A percentile compares a stretch with the other conserved stretches of the same genome.
Conservation (phyloP, 2,113 vertebrate genomes). For the Antigone vipio region DNA sequence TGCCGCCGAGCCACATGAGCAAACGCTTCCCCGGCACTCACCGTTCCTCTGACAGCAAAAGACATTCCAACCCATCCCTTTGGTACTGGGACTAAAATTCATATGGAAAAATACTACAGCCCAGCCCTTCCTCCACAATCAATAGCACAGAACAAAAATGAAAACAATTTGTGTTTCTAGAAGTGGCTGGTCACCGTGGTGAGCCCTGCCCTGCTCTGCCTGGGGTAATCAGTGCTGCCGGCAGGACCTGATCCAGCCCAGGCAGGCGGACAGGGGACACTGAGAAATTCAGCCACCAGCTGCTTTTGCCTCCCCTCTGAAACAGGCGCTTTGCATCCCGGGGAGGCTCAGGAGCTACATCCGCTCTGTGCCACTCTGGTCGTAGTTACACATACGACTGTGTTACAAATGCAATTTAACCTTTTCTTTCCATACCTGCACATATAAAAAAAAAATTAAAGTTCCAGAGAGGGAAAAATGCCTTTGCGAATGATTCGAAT, state of each 20-base stretch:
- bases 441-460: neutral
- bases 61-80: neutral
- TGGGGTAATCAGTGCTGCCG: constrained; percentile 76
- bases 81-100: constrained; percentile 24
- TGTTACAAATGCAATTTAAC: neutral
- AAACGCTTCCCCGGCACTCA: neutral
- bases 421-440: neutral
- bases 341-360: neutral
- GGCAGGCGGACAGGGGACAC: neutral
- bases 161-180: constrained; percentile 59
- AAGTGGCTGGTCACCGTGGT: constrained; percentile 73
- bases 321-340: neutral
- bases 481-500: neutral
- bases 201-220: constrained; percentile 76
- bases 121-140: constrained; percentile 51
- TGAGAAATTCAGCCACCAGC: neutral
- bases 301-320: neutral
- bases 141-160: constrained; percentile 61
- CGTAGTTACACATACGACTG: neutral
- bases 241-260: constrained; percentile 25
- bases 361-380: neutral
- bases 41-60: neutral
- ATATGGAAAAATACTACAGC: constrained; percentile 43
- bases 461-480: neutral
- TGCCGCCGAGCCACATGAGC: rapidly evolving